Conservation (phyloP, 2,888 invertebrate genomes). For the Xanthorhoe designata region DNA sequence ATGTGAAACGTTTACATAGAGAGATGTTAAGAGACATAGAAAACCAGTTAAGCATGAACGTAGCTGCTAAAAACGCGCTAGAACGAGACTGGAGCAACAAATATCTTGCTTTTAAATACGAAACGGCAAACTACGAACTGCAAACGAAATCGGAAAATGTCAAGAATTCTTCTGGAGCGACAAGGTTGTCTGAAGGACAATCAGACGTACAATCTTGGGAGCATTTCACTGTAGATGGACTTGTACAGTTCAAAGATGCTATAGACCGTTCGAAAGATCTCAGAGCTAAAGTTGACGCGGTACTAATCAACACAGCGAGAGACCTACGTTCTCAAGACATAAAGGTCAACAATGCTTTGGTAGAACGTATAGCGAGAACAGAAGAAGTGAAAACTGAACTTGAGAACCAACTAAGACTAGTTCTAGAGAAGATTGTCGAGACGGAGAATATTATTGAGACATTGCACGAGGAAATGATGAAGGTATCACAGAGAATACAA, state of each 20-base stretch:
- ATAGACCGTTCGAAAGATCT: slow-evolving; percentile 89
- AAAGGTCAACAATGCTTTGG: slow-evolving; percentile 90
- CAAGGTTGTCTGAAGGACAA: slow-evolving; percentile 92
- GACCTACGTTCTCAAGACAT: slow-evolving; percentile 94
- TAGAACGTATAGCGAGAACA: slow-evolving; percentile 89
- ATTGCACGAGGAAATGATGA: slow-evolving; percentile 74
- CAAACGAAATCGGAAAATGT: slow-evolving; percentile 89
- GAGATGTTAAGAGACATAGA: slow-evolving; percentile 89
- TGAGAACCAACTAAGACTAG: slow-evolving; percentile 88
- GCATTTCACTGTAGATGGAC: slow-evolving; percentile 90
- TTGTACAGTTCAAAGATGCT: slow-evolving; percentile 90
- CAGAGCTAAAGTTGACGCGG: slow-evolving; percentile 89
- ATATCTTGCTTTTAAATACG: slow-evolving; percentile 91
- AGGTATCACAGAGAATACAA: slow-evolving; percentile 74
- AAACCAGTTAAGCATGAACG: slow-evolving; percentile 89
- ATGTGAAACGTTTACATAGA: slow-evolving; percentile 87
- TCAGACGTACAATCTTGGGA: slow-evolving; percentile 94
- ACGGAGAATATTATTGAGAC: slow-evolving; percentile 75
- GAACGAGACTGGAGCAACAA: slow-evolving; percentile 97
- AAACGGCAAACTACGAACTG: slow-evolving; percentile 89
- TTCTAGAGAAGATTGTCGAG: slow-evolving; percentile 72
- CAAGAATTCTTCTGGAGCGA: slow-evolving; percentile 92
- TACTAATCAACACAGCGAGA: slow-evolving; percentile 90
- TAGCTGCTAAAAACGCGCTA: slow-evolving; percentile 90
- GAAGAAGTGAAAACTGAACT: slow-evolving; percentile 90